Conservation (phyloP, 2,113 vertebrate species). For the Crotalus horridus region DNA sequence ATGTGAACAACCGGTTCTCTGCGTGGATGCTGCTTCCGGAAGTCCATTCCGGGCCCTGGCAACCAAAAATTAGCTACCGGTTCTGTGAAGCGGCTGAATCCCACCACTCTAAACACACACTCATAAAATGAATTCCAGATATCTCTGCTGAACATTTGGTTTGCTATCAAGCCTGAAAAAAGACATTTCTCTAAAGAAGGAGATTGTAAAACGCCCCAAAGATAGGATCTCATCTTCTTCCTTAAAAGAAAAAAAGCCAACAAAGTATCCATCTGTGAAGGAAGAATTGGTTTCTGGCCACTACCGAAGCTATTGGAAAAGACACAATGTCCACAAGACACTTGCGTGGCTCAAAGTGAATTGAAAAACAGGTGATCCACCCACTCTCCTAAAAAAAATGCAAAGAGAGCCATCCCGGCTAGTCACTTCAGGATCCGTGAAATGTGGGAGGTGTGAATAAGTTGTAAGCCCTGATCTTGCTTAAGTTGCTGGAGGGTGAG, state of each 20-base stretch:
- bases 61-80: no score
- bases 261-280: neutral
- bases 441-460: neutral
- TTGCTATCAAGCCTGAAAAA: neutral
- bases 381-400: neutral
- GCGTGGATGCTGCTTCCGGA: no score
- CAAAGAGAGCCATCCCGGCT: neutral
- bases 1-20: no score
- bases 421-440: neutral
- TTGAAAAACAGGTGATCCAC: neutral
- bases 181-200: neutral
- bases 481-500: neutral
- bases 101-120: neutral
- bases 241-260: neutral
- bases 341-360: neutral
- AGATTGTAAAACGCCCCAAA: neutral
- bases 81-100: no score
- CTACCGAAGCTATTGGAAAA: neutral
- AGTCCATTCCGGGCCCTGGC: no score
- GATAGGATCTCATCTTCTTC: neutral
- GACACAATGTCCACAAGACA: neutral
- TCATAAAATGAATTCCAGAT: neutral
- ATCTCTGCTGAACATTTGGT: neutral
- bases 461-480: neutral
- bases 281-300: neutral